Evolutionary conservation across 2,113 vertebrate species (phyloP), one percentile per base, ranked within the genome.

Genomic region (Capreolus pygargus): DNA sequence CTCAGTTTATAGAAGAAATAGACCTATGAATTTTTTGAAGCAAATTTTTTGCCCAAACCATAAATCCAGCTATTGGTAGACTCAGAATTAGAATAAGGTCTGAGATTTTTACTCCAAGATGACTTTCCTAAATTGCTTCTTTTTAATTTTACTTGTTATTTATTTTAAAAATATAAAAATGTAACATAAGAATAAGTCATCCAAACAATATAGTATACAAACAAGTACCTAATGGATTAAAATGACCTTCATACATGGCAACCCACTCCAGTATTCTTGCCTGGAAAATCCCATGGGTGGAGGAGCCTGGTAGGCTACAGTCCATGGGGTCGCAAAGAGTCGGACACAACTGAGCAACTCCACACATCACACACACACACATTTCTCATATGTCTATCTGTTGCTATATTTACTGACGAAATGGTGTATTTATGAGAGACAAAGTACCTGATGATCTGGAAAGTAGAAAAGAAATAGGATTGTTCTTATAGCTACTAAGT

Each of bases 101-200:
- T 89, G 27, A 94, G 14, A 7, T 76, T 90, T 87, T 86, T 83
- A n/a, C 2, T 95, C 5, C 9, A 93, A 89, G 5, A 52, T 89
- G 9, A 83, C 2, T 28, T 61, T 92, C n/a, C 67, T 89, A n/a
- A 95, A 83, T 88, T 93, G 74, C 36, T 60, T 86, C 1, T 81
- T 52, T 74, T 23, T 82, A 47, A 43, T 36, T 81, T 89, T 89
- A 60, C 2, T 47, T 76, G 5, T 21, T 61, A 86, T 58, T 96
- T 89, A 88, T 91, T 95, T 86, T 93, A 43, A 92, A 1, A 74
- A 83, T 52, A 61, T 86, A 86, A 79, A 95, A 94, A 45, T 45
- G 13, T 89, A 10, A 79, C 27, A 58, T 70, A n/a, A 84, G 79
- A 94, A 61, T 58, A 52, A 89, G 45, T 36, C 10, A 79, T 30